Evolutionary conservation across 2,888 invertebrate species (phyloP).

Genomic region (Salpingus planirostris): DNA sequence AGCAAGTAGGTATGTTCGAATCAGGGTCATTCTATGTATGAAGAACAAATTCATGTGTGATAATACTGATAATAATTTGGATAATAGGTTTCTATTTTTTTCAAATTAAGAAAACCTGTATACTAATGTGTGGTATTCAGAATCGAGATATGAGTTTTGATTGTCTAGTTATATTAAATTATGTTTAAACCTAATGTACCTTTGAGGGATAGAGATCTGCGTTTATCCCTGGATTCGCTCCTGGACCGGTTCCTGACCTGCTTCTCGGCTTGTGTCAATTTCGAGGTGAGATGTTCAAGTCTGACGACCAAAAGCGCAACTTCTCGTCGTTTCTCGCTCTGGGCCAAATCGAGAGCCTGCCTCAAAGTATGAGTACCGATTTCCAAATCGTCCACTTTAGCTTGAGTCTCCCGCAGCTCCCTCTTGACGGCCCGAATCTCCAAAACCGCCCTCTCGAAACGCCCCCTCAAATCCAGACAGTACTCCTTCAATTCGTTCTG

Average conservation of each 20-base stretch:
- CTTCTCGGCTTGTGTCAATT: constrained; percentile 71
- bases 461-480: constrained; percentile 63
- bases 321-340: constrained; percentile 60
- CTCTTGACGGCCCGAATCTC: constrained; percentile 78
- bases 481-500: constrained; percentile 72
- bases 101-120: too few relatives aligned
- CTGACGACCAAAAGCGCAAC: constrained; percentile 72
- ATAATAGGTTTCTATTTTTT: too few relatives aligned
- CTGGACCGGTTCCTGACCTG: constrained; percentile 75
- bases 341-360: constrained; percentile 59
- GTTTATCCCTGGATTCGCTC: constrained; percentile 67
- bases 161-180: not conserved
- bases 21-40: too few relatives aligned
- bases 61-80: too few relatives aligned
- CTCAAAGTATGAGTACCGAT: constrained; percentile 66
- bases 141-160: too few relatives aligned
- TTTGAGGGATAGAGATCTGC: constrained; percentile 74
- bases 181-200: constrained; percentile 37
- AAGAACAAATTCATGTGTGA: too few relatives aligned
- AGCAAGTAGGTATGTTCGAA: too few relatives aligned
- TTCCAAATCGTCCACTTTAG: constrained; percentile 71
- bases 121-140: too few relatives aligned
- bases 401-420: constrained; percentile 70
- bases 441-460: constrained; percentile 74
- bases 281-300: constrained; percentile 75